Evolutionary conservation across 2,797 vertebrate species (phyloP).

Genomic region (Amblyopsis hoosieri): DNA sequence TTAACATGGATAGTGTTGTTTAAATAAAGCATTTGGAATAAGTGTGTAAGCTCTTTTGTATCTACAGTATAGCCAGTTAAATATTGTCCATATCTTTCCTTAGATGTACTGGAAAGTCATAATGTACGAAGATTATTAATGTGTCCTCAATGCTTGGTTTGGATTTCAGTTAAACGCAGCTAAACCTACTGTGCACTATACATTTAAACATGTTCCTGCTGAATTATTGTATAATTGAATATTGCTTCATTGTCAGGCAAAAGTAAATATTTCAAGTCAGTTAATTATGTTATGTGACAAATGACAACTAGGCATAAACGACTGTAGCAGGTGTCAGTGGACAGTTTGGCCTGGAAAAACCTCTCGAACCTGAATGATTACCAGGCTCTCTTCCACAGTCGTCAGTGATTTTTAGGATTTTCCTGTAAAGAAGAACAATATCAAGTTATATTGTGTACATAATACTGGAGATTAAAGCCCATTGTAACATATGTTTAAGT

Average conservation of each 20-base stretch:
- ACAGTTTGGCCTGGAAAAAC: neutral
- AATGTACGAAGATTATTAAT: conserved; percentile 46
- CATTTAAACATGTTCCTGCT: conserved; percentile 70
- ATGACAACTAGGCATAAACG: neutral
- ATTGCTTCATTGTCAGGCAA: conserved; percentile 13
- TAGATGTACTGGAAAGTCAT: conserved; percentile 45
- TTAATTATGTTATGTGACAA: no score
- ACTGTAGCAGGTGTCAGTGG: no score
- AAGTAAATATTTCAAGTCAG: neutral
- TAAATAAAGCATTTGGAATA: conserved; percentile 79
- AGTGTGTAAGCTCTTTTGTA: conserved; percentile 62
- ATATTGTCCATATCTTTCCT: conserved; percentile 59
- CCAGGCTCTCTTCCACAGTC: neutral
- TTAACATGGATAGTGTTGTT: conserved; percentile 82
- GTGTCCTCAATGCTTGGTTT: no score
- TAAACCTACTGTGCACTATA: conserved; percentile 34
- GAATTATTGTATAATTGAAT: conserved; percentile 1
- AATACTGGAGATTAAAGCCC: no score
- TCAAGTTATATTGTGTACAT: neutral
- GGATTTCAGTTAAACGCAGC: no score
- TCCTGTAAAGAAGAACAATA: conserved; percentile 29
- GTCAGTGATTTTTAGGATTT: conserved; percentile 20
- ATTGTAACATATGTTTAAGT: neutral
- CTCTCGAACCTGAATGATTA: no score
- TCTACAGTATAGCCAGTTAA: conserved; percentile 55